Evolutionary conservation across 2,797 vertebrate genomes (phyloP).

Genomic region (Rhinatrema bivittatum): DNA sequence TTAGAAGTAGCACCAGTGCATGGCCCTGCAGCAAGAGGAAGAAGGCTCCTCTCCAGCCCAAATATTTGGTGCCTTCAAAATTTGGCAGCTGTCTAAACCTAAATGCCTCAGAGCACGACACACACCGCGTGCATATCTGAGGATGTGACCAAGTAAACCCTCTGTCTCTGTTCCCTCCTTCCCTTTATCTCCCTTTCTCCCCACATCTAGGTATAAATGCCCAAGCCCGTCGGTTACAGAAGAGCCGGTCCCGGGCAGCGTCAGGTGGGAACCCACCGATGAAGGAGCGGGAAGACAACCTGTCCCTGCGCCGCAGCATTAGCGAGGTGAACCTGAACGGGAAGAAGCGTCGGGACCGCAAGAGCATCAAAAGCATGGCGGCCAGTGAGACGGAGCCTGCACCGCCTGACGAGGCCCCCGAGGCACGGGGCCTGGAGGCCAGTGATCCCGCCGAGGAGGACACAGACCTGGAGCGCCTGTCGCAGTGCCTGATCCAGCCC

Average conservation of each 20-base stretch:
- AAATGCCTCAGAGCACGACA: too few species aligned
- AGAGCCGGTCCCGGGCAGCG: conserved; percentile 64
- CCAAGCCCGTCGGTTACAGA: conserved; percentile 36
- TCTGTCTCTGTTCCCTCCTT: too few species aligned
- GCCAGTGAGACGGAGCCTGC: conserved; percentile 11
- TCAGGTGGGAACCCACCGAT: conserved; percentile 66
- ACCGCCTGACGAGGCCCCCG: conserved; percentile 44
- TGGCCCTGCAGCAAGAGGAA: too few species aligned
- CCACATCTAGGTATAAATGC: conserved; percentile 15
- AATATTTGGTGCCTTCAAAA: too few species aligned
- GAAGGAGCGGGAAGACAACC: conserved; percentile 69
- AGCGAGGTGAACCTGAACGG: conserved; percentile 86
- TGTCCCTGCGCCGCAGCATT: conserved; percentile 79
- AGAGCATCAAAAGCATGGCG: conserved; percentile 82
- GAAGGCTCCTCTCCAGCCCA: too few species aligned
- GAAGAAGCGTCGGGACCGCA: conserved; percentile 70
- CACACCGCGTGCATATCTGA: too few species aligned
- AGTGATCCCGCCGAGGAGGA: conserved; percentile 49
- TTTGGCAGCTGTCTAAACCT: too few species aligned
- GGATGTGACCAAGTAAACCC: too few species aligned
- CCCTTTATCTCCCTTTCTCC: background rate
- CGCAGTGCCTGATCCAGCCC: conserved; percentile 84
- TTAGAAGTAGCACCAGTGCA: too few species aligned
- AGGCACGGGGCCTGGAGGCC: background rate
- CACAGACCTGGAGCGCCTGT: conserved; percentile 81